These are phyloP conservation scores for Mastigias papua DNA, from an alignment of 30 jellyfish, hydroid and myxozoan genomes.

Conservation along the genomic window DNA sequence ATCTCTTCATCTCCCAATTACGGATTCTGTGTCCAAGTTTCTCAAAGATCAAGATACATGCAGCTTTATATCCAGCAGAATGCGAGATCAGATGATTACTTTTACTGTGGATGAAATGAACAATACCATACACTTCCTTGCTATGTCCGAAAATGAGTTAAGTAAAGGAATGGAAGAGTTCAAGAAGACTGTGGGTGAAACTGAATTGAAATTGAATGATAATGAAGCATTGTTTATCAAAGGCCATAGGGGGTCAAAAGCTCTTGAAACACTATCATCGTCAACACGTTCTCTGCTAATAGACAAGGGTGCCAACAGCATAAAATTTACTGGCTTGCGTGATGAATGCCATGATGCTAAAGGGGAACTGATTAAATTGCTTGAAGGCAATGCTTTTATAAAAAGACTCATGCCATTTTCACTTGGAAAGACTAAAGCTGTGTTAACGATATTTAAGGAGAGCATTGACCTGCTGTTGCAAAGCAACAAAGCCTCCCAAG, in stretches of 20 bases:
- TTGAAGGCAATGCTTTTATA: slow-evolving; percentile 1
- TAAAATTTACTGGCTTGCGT: slow-evolving; percentile 5
- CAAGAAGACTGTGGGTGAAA: slow-evolving; percentile 1
- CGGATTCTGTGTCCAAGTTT: background rate
- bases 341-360: background rate
- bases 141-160: slow-evolving; percentile 11
- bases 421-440: slow-evolving; percentile 27
- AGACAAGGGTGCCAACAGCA: background rate
- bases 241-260: background rate
- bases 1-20: background rate
- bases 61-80: background rate
- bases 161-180: slow-evolving; percentile 18
- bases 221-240: background rate
- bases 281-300: background rate
- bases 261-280: background rate
- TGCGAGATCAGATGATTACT: background rate
- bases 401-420: slow-evolving; percentile 10
- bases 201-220: background rate
- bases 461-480: background rate
- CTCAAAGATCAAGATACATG: background rate
- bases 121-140: background rate
- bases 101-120: background rate
- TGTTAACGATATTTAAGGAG: background rate
- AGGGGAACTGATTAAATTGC: background rate
- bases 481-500: background rate